Evolutionary conservation across 2,797 vertebrate species (phyloP).

Genomic region (Pyrocephalus nanus): DNA sequence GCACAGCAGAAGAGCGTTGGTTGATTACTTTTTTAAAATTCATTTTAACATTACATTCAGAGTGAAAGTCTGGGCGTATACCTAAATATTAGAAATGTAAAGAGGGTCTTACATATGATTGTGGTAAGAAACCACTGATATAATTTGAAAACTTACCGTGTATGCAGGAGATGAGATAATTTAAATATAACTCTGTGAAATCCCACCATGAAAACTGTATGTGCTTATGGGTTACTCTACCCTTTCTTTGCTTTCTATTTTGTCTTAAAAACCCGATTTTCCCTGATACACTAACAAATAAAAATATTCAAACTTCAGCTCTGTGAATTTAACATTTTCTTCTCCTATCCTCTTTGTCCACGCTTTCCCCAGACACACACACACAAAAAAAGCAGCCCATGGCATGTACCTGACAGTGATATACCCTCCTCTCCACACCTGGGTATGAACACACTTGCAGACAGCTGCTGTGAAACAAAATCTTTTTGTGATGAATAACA

Average conservation of each 20-base stretch:
- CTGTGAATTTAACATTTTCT: neutral
- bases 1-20: neutral
- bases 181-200: neutral
- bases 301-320: neutral
- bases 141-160: neutral
- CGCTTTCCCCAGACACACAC: neutral
- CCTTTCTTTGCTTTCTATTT: neutral
- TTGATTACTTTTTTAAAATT: neutral
- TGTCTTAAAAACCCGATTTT: neutral
- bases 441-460: accelerated
- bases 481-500: conserved; percentile 1
- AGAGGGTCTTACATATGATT: neutral
- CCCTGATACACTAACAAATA: neutral
- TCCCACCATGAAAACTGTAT: neutral
- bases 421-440: neutral
- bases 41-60: conserved; percentile 3
- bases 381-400: neutral
- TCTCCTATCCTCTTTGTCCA: neutral
- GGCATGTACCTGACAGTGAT: neutral
- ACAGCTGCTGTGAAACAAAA: neutral
- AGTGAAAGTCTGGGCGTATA: conserved; percentile 17
- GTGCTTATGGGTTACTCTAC: neutral
- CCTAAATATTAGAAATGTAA: conserved; percentile 2
- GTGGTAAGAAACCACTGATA: conserved; percentile 21
- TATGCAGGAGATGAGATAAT: neutral